phyloP scores from a whole-genome alignment of 2,888 invertebrate genomes.

The Sipha maydis region DNA sequence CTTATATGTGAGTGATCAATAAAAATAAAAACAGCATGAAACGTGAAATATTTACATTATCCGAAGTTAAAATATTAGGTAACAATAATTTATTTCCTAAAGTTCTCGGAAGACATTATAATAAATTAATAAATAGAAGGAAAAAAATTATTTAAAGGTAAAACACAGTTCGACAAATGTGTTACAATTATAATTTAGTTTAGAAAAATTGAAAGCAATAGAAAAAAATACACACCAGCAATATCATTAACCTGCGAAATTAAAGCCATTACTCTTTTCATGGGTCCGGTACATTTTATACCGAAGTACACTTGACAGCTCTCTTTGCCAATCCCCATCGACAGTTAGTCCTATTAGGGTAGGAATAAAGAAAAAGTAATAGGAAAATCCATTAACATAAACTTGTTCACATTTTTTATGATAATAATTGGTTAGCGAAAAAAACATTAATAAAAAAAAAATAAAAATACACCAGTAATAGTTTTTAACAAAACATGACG shows the following conservation, averaged over 20 bases:
- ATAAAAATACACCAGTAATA: not conserved
- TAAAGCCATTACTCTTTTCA: slow-evolving; percentile 25
- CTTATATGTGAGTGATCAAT: not conserved
- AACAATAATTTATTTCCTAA: not conserved
- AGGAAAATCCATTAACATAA: not conserved
- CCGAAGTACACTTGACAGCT: not conserved
- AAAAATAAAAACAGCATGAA: not conserved
- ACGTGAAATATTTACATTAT: not conserved
- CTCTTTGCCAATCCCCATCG: not conserved
- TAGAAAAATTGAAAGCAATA: not conserved
- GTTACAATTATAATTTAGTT: not conserved
- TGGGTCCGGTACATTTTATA: not conserved
- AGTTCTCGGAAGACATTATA: not conserved
- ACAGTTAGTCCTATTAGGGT: not conserved
- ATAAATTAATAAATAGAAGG: not conserved
- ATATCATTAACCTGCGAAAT: slow-evolving; percentile 26
- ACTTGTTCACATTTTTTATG: not conserved
- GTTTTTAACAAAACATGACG: not conserved
- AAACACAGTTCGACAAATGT: not conserved
- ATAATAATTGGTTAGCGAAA: not conserved
- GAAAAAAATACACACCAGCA: not conserved
- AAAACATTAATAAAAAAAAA: not conserved
- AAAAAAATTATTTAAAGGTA: not conserved
- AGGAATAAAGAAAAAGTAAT: not conserved
- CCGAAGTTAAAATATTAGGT: not conserved